A percentile compares a stretch with the other conserved stretches of the same genome.
These are phyloP conservation scores for Hyla sarda DNA, from an alignment of 2,113 vertebrate genomes.

Conservation along the genomic window DNA sequence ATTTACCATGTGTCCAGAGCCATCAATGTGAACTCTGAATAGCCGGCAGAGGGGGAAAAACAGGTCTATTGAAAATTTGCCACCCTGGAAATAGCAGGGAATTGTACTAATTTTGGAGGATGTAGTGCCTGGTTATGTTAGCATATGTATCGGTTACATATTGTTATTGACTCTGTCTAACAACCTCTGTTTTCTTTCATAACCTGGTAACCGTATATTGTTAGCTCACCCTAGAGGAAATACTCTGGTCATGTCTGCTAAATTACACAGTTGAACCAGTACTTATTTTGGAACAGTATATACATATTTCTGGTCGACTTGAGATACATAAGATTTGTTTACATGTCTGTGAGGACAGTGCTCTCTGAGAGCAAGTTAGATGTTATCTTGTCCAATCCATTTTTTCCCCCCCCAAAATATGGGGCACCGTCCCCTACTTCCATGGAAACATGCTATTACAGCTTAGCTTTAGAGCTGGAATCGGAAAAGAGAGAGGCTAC, in stretches of 20 bases:
- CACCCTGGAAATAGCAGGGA: neutral
- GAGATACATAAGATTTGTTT: neutral
- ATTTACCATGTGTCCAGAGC: constrained; percentile 54
- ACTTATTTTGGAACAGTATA: neutral
- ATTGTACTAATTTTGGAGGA: neutral
- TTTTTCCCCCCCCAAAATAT: too few species aligned
- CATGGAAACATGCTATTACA: too few species aligned
- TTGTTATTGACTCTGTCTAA: constrained; percentile 1
- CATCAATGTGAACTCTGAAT: constrained; percentile 20
- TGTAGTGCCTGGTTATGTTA: neutral
- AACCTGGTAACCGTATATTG: neutral
- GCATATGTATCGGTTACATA: constrained; percentile 1
- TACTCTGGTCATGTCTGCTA: neutral
- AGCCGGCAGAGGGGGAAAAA: neutral
- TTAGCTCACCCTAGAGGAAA: neutral
- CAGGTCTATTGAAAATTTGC: neutral
- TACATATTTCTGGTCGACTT: neutral
- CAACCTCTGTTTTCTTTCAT: neutral
- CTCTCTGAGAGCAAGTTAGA: too few species aligned
- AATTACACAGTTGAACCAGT: neutral
- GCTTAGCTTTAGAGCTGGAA: too few species aligned
- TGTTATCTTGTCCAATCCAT: too few species aligned
- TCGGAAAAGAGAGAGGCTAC: too few species aligned
- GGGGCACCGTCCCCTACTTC: too few species aligned
- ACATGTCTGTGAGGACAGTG: neutral